Conservation (phyloP, 1,140 invertebrate species). For the Brachystomella parvula region DNA sequence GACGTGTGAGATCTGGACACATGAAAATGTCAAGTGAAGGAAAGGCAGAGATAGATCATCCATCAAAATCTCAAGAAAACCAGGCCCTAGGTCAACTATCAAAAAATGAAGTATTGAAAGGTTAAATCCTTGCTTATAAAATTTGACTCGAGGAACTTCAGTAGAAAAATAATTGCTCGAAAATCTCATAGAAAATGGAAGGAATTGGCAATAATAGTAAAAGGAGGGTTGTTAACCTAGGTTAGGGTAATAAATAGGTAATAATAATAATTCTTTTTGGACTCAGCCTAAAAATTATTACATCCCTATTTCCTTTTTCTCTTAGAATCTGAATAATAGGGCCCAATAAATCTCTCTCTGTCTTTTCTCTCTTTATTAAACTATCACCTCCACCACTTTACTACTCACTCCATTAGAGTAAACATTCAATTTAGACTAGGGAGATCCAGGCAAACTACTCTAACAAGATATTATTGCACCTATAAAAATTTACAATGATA, state of each 20-base stretch:
- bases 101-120: not conserved
- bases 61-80: not conserved
- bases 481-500: slow-evolving; percentile 20
- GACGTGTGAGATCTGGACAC: too few species aligned
- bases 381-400: too few species aligned
- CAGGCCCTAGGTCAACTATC: not conserved
- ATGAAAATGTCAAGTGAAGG: not conserved
- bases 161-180: too few species aligned
- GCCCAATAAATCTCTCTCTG: not conserved
- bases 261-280: too few species aligned
- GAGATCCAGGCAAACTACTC: not conserved
- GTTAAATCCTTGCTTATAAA: not conserved
- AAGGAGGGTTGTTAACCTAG: not conserved
- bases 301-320: not conserved
- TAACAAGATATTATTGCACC: slow-evolving; percentile 7
- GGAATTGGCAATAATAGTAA: not conserved
- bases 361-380: not conserved
- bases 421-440: slow-evolving; percentile 5
- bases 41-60: not conserved
- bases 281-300: not conserved
- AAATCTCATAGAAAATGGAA: too few species aligned
- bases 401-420: slow-evolving; percentile 3
- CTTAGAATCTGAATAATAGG: not conserved
- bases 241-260: too few species aligned
- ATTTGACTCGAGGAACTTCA: not conserved